Conservation (phyloP, 23 tunicate genomes). For the Oikopleura dioica region DNA sequence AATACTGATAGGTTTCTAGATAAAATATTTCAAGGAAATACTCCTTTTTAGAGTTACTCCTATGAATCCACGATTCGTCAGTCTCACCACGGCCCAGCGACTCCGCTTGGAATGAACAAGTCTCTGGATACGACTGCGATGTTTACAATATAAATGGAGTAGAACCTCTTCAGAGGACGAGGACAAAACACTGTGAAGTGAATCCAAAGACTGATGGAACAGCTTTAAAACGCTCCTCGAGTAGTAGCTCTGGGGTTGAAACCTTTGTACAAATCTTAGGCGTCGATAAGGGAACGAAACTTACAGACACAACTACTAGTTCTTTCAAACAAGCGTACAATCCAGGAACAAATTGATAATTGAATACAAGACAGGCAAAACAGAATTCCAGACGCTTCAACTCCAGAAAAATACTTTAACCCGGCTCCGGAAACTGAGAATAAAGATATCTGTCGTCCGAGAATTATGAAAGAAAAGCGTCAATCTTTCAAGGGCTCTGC, state of each 20-base stretch:
- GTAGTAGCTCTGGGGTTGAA: no score
- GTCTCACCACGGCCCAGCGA: neutral
- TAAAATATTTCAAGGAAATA: no score
- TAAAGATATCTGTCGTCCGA: slow-evolving; percentile 16
- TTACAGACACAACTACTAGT: no score
- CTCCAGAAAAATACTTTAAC: slow-evolving; percentile 10
- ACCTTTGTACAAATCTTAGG: no score
- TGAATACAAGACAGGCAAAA: neutral
- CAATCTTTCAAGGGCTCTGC: slow-evolving; percentile 15
- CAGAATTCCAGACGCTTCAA: neutral
- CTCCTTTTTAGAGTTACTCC: neutral
- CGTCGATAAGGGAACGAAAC: no score
- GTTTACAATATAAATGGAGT: neutral
- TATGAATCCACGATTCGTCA: neutral
- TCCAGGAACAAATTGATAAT: slow-evolving; percentile 1
- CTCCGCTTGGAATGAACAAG: neutral
- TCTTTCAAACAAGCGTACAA: neutral
- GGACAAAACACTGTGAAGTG: slow-evolving; percentile 11
- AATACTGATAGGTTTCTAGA: neutral
- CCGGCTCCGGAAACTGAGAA: neutral
- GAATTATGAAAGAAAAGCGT: slow-evolving; percentile 1
- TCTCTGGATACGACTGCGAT: neutral
- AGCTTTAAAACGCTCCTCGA: no score
- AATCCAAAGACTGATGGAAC: slow-evolving; percentile 2
- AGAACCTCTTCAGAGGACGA: slow-evolving; percentile 9